phyloP scores from a whole-genome alignment of 2,888 invertebrate species.

The Idaea straminata region DNA sequence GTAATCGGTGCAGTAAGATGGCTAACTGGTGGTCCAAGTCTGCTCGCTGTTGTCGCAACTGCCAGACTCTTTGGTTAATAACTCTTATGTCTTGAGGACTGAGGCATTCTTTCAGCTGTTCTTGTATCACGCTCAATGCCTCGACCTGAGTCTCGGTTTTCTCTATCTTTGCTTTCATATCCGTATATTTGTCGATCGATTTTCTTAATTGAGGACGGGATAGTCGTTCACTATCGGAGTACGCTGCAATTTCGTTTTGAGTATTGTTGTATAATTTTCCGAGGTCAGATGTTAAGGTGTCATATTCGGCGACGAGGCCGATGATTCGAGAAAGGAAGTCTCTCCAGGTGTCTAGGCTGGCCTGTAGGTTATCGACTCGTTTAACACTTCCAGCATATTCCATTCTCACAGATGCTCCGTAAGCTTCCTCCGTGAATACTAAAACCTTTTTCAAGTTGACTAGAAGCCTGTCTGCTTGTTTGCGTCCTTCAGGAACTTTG shows the following conservation, averaged over 20 bases:
- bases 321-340: conserved; percentile 86
- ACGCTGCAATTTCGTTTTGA: conserved; percentile 80
- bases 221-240: conserved; percentile 76
- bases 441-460: conserved; percentile 83
- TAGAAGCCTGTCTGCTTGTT: conserved; percentile 82
- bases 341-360: conserved; percentile 90
- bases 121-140: conserved; percentile 85
- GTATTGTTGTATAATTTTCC: conserved; percentile 83
- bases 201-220: conserved; percentile 83
- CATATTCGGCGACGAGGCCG: conserved; percentile 82
- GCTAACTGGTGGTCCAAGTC: conserved; percentile 90
- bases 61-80: conserved; percentile 88
- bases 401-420: conserved; percentile 89
- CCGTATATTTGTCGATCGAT: conserved; percentile 82
- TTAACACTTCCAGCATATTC: conserved; percentile 89
- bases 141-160: conserved; percentile 83
- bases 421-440: conserved; percentile 86
- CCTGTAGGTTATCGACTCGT: conserved; percentile 88
- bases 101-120: conserved; percentile 91
- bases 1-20: conserved; percentile 84
- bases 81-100: conserved; percentile 91
- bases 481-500: conserved; percentile 85
- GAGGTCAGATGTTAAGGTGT: conserved; percentile 80
- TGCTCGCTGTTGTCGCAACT: conserved; percentile 88
- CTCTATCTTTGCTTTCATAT: conserved; percentile 80